Base-by-base conservation (phyloP, 1,140 invertebrate genomes). In the Zophobas atratus region DNA sequence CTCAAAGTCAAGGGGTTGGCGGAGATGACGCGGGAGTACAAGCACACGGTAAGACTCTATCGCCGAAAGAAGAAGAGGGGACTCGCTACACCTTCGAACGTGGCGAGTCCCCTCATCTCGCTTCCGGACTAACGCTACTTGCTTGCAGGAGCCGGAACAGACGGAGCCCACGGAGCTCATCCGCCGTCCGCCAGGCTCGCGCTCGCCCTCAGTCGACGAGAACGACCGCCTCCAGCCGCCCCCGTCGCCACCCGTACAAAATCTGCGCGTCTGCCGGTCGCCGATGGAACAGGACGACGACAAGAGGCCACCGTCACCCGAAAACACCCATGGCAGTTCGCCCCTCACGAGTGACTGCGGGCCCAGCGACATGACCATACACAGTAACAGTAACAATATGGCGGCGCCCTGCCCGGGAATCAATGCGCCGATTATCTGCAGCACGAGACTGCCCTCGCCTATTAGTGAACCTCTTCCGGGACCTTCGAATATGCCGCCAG, bases 1-100 rank as follows among this genome's bases (percentile, higher is more conserved):
- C 91, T 98, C 51, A 95, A 97, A 88, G 93, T 94, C 78, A 84
- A 92, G 89, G 93, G 96, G 84, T 89, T 98, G 84, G 95, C 95
- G 86, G 96, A 97, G 88, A 96, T 96, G 94, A 96, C 94, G 82
- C 70, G 81, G n/a, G 83, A 84, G 76, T 85, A 83, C 70, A 84
- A 85, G 78, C 80, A 55, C 32, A 55, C 53, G 53, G 53, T 55
- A 55, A 55, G 51, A 20, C 20, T 20, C 20, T 20, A 20, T 20
- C 20, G 20, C 20, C 20, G 20, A 20, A 20, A 20, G 20, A 20
- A 20, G 20, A 20, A 20, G 20, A 20, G 20, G 20, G 20, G 20
- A 20, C 20, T 20, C 20, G 20, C 20, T 20, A 20, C 20, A 20
- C 20, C 20, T 20, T 20, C 20, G 20, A 20, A 20, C 20, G 20